These are phyloP conservation scores for Mactromeris polynyma DNA, from an alignment of 2,888 invertebrate genomes.

Conservation along the genomic window DNA sequence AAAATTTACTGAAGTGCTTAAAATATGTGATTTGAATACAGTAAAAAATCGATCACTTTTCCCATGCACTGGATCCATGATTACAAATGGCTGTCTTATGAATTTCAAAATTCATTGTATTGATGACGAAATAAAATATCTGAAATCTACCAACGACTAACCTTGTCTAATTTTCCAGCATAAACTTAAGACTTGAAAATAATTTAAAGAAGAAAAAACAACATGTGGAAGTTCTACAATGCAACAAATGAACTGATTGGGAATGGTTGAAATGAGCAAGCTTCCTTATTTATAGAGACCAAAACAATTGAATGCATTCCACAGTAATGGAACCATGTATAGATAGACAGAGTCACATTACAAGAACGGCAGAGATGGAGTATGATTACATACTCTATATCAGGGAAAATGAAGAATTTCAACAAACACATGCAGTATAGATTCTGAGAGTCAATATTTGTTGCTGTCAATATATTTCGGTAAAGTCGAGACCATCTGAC, in stretches of 20 bases:
- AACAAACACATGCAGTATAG: not conserved
- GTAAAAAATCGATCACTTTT: not conserved
- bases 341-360: not conserved
- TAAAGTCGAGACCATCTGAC: not conserved
- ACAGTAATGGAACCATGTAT: not conserved
- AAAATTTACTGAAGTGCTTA: conserved; percentile 15
- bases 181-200: conserved; percentile 22
- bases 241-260: not conserved
- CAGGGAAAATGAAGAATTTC: not conserved
- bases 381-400: not conserved
- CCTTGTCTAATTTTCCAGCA: conserved; percentile 28
- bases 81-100: not conserved
- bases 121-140: conserved; percentile 8
- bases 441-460: not conserved
- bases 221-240: not conserved
- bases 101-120: not conserved
- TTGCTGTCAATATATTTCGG: not conserved
- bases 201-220: not conserved
- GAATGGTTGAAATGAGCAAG: conserved; percentile 47
- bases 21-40: conserved; percentile 11
- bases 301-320: not conserved
- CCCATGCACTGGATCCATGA: not conserved
- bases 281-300: conserved; percentile 23
- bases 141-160: not conserved
- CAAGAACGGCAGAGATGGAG: not conserved